Base-by-base conservation (phyloP, 2,113 vertebrate genomes). In the Coregonus clupeaformis region DNA sequence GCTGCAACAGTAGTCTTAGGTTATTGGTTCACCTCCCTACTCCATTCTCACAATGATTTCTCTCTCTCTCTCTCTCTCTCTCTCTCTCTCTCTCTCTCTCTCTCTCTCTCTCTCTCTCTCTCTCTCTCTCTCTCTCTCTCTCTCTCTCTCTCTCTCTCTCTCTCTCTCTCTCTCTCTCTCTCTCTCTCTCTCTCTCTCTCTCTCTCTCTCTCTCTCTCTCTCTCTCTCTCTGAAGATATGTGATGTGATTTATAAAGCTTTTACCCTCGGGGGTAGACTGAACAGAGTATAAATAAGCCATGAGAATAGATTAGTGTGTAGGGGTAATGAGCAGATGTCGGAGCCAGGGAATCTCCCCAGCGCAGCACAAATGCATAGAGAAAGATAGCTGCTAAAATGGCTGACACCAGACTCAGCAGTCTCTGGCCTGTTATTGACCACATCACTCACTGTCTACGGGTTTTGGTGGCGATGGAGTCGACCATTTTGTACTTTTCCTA, bases 221-320 rank as follows among this genome's bases (percentile, higher is more conserved):
- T 65, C 32, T 9, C 32, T 36, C 32, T 36, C 36, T 27, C 66
- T 83, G 77, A 77, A 86, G 74, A 83, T 79, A 73, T 75, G 30
- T 6, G 5, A 32, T 32, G 71, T 80, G 71, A 86, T 86, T 86
- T 86, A 80, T 69, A 76, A 83, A 75, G 77, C 78, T 81, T 86
- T 84, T 78, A 49, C 45, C 45, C 9, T 11, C n/a, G 22, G 65
- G 5, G 18, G 49, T 45, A 65, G 11, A 5, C 63, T n/a, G 6
- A 29, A 42, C 47, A n/a, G 57, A n/a, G 60, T 74, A 85, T 83
- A 82, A 85, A 85, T 80, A 84, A 82, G 78, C 73, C 70, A 80
- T 88, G 74, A 84, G 83, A 81, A 86, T 80, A 74, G 79, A 85
- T 84, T 77, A 80, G 74, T 77, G 80, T 76, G 71, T 79, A 72